Evolutionary conservation across 2,888 invertebrate species (phyloP).

Genomic region (Lycophotia porphyrea): DNA sequence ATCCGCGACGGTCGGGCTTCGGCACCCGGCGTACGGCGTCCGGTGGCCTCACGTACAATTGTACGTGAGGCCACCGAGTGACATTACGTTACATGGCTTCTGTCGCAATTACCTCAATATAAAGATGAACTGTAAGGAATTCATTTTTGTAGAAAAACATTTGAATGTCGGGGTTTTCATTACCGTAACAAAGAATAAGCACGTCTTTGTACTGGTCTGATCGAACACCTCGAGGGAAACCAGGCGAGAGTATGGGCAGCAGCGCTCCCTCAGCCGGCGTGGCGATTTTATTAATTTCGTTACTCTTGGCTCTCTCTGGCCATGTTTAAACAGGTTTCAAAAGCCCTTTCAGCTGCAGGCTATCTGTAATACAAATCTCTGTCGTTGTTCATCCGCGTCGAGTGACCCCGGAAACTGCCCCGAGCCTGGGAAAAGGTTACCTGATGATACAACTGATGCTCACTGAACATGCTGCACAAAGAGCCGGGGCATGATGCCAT

Average conservation of each 20-base stretch:
- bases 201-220: background rate
- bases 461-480: constrained; percentile 35
- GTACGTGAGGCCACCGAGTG: no score
- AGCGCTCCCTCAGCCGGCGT: background rate
- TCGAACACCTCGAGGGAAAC: background rate
- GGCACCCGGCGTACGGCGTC: background rate
- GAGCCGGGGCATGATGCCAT: constrained; percentile 41
- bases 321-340: background rate
- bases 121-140: constrained; percentile 4
- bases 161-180: background rate
- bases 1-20: no score
- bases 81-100: background rate
- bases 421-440: constrained; percentile 41
- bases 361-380: constrained; percentile 14
- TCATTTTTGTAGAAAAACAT: background rate
- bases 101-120: background rate
- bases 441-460: constrained; percentile 20
- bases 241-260: background rate
- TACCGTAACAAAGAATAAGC: background rate
- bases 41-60: constrained; percentile 18
- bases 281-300: background rate
- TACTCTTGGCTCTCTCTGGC: background rate
- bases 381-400: constrained; percentile 5
- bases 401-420: constrained; percentile 30
- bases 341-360: background rate